Conservation (phyloP, 1,140 invertebrate species). For the Drosophila pseudoananassae region DNA sequence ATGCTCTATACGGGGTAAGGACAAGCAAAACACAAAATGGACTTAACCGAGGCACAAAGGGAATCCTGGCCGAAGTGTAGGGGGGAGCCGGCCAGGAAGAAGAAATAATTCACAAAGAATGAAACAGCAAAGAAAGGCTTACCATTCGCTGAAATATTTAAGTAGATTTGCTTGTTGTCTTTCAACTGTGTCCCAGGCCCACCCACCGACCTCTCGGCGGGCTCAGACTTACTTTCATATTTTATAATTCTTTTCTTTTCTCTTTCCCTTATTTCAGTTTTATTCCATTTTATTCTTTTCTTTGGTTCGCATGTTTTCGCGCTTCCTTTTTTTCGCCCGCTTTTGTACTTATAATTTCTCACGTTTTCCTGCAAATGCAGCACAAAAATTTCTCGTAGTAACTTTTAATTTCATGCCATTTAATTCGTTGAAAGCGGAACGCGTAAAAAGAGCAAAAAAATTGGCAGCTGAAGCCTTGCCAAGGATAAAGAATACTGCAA, state of each 20-base stretch:
- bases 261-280: slow-evolving; percentile 45
- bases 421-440: slow-evolving; percentile 78
- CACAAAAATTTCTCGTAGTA: slow-evolving; percentile 78
- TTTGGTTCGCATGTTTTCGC: slow-evolving; percentile 42
- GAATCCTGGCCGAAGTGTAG: slow-evolving; percentile 9
- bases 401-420: slow-evolving; percentile 83
- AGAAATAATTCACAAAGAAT: slow-evolving; percentile 42
- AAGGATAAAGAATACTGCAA: slow-evolving; percentile 55
- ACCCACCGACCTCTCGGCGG: slow-evolving; percentile 2
- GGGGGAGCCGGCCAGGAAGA: background rate
- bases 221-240: slow-evolving; percentile 61
- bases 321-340: slow-evolving; percentile 40
- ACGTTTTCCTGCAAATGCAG: slow-evolving; percentile 82
- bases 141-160: slow-evolving; percentile 72
- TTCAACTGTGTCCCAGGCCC: slow-evolving; percentile 32
- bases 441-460: slow-evolving; percentile 57
- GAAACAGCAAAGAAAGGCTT: slow-evolving; percentile 66
- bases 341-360: slow-evolving; percentile 82
- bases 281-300: slow-evolving; percentile 7
- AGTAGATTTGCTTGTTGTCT: slow-evolving; percentile 78
- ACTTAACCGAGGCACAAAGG: slow-evolving; percentile 42
- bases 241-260: slow-evolving; percentile 58
- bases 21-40: slow-evolving; percentile 35
- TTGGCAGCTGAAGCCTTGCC: slow-evolving; percentile 66
- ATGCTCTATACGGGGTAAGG: slow-evolving; percentile 18